These are phyloP conservation scores for Neoascia interrupta DNA, from an alignment of 2,888 invertebrate genomes.

Conservation along the genomic window DNA sequence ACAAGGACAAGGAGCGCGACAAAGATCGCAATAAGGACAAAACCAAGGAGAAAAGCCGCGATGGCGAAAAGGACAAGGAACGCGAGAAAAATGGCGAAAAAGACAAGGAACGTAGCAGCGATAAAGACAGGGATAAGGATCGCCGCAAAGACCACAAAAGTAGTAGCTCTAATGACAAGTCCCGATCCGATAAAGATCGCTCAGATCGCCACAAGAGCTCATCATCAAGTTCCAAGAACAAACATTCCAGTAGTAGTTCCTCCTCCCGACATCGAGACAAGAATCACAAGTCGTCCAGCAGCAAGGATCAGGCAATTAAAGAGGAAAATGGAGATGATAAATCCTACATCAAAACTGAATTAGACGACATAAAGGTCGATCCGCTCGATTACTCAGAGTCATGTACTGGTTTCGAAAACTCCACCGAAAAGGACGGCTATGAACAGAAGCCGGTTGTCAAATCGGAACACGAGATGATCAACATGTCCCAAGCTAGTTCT, in stretches of 20 bases:
- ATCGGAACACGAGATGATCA: constrained; percentile 75
- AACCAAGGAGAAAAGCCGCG: constrained; percentile 77
- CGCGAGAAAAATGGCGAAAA: constrained; percentile 77
- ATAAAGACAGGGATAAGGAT: constrained; percentile 71
- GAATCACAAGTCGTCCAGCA: constrained; percentile 72
- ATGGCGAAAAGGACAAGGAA: constrained; percentile 77
- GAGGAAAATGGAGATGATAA: constrained; percentile 74
- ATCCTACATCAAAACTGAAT: constrained; percentile 31
- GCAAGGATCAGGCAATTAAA: constrained; percentile 75
- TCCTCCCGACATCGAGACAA: constrained; percentile 74
- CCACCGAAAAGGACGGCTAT: constrained; percentile 72
- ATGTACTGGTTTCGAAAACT: constrained; percentile 73
- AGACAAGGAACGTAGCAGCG: constrained; percentile 71
- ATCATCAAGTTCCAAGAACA: constrained; percentile 77
- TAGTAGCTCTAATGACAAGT: constrained; percentile 73
- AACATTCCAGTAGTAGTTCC: constrained; percentile 79
- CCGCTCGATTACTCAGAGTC: constrained; percentile 72
- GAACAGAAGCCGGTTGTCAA: constrained; percentile 73
- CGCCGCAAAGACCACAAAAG: constrained; percentile 79
- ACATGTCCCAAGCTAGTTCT: constrained; percentile 83
- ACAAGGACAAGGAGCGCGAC: constrained; percentile 77
- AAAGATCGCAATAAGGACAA: constrained; percentile 77
- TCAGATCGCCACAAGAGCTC: constrained; percentile 76
- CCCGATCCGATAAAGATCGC: constrained; percentile 60
- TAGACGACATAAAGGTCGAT: constrained; percentile 41